phyloP scores from a whole-genome alignment of 2,113 vertebrate species.

The Galeopterus variegatus region DNA sequence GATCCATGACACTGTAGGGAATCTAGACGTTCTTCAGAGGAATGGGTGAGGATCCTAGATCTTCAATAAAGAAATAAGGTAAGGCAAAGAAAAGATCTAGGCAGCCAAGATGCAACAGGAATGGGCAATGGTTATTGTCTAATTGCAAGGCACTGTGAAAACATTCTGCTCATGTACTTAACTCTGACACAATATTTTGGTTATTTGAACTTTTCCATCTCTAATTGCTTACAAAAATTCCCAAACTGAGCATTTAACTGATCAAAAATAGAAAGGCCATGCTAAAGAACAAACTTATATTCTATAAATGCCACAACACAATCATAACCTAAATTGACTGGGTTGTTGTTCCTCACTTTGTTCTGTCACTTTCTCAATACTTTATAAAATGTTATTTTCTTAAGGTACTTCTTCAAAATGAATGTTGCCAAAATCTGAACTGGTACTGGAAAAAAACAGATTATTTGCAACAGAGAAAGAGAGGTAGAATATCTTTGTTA shows the following conservation, averaged over 20 bases:
- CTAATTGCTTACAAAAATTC: slow-evolving; percentile 43
- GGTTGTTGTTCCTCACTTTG: slow-evolving; percentile 22
- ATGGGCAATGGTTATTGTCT: too few species aligned
- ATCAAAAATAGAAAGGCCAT: slow-evolving; percentile 54
- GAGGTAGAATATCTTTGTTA: slow-evolving; percentile 51
- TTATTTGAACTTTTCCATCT: slow-evolving; percentile 55
- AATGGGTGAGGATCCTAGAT: not conserved
- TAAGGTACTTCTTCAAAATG: slow-evolving; percentile 62
- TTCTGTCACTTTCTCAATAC: slow-evolving; percentile 24
- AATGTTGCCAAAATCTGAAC: slow-evolving; percentile 64
- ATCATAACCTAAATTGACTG: slow-evolving; percentile 12
- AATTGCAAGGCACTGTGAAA: not conserved
- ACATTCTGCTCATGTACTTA: not conserved
- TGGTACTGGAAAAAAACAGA: slow-evolving; percentile 32
- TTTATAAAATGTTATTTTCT: slow-evolving; percentile 38
- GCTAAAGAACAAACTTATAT: slow-evolving; percentile 2
- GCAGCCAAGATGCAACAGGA: not conserved
- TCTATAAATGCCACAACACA: slow-evolving; percentile 50
- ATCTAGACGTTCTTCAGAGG: not conserved
- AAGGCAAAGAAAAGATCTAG: not conserved
- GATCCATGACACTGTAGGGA: not conserved
- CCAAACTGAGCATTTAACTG: slow-evolving; percentile 48
- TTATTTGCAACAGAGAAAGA: slow-evolving; percentile 21
- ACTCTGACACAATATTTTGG: not conserved
- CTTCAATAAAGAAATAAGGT: not conserved